Conservation (phyloP, 2,888 invertebrate species). For the Cheilosia pagana region DNA sequence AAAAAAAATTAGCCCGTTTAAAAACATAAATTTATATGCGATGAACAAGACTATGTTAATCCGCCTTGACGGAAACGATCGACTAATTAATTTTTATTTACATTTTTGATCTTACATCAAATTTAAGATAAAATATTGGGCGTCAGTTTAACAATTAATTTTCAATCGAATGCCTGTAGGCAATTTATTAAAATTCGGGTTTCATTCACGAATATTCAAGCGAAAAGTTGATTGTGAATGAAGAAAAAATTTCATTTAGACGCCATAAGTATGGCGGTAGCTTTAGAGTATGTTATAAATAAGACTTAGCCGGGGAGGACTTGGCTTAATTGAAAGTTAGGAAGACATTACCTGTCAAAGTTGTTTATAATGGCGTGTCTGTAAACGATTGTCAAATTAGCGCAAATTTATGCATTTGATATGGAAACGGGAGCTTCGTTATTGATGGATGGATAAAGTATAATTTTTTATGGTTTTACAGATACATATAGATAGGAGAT, state of each 20-base stretch:
- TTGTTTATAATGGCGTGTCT: no score
- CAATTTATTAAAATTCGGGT: conserved; percentile 7
- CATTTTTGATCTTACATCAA: neutral
- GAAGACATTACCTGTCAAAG: no score
- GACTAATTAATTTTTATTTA: conserved; percentile 1
- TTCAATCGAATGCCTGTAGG: conserved; percentile 9
- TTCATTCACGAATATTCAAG: conserved; percentile 14
- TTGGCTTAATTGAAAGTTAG: neutral
- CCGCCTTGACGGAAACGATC: neutral
- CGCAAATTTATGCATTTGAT: no score
- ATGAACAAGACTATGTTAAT: neutral
- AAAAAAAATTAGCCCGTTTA: no score
- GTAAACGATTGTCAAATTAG: no score
- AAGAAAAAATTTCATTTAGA: neutral
- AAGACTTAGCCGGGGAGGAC: neutral
- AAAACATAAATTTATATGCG: no score
- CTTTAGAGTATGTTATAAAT: neutral
- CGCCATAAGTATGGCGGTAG: neutral
- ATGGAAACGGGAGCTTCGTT: no score
- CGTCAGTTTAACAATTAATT: conserved; percentile 17
- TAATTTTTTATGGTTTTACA: no score
- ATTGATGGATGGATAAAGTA: no score
- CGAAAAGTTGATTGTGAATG: neutral
- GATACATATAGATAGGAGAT: no score
- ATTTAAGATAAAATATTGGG: conserved; percentile 10